Evolutionary conservation across 2,888 invertebrate species (phyloP), one percentile per base, ranked within the genome.

Genomic region (Yponomeuta sedellus): DNA sequence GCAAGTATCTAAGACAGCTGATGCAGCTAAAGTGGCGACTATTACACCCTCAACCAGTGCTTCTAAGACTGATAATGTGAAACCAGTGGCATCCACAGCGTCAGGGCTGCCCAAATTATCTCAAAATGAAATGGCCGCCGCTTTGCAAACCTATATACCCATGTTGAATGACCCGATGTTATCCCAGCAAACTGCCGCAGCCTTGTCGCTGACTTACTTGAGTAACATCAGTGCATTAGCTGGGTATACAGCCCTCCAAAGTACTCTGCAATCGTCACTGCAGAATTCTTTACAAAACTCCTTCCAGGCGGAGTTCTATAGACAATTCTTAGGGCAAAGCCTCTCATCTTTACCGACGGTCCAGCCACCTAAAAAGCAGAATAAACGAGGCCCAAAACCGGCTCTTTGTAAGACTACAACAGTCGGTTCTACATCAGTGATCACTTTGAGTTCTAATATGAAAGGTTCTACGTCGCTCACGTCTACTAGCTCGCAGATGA

Each of bases 231-330:
- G 79, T 68, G 85, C 88, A 12, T 70, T 88, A 67, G 82, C 86
- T 3, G 79, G 82, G n/a, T 85, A 84, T 67, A 71, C 81, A 0
- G 75, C 85, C 8, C 70, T 85, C 40, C 87, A 84, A 70, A 86
- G 77, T 65, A 72, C 77, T 11, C 68, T 88, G 44, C 88, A 86
- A 69, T 73, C 81, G 1, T 74, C 83, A 0, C 61, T 85, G n/a
- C 86, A 85, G 67, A 86, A 68, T 68, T 73, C 82, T 1, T 69
- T 83, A 12, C 83, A 82, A 58, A 86, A 82, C 70, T 80, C 84
- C 0, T 90, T 86, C 66, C 91, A 90, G 78, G 86, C 89, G 0
- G 90, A 90, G 70, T 90, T 86, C 70, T 91, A 86, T 69, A 78
- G 88, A 0, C 88, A 88, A 68, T 88, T 83, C 67, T 72, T 90